Evolutionary conservation across 2,888 invertebrate genomes (phyloP), one percentile per base, ranked within the genome.

Genomic region (Euzophera pinguis): DNA sequence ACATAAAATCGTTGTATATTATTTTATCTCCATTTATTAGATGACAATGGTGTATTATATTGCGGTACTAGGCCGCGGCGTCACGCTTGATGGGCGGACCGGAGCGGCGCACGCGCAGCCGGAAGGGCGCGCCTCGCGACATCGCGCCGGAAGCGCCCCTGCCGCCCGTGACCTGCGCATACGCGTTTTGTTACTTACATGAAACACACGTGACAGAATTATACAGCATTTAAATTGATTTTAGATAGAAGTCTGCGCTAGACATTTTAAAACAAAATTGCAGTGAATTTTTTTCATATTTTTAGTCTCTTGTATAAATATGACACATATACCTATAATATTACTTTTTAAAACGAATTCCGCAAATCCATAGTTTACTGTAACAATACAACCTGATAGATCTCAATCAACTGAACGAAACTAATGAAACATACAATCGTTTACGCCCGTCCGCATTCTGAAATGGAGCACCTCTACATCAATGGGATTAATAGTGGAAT

Each of bases 61-160:
- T 66, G 65, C 57, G 60, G 62, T 64, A 62, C 57, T 69, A 67
- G 70, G 67, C 68, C 66, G 69, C 67, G 71, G 87, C 43, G 43
- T 86, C 84, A 85, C 84, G 88, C 78, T 78, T 71, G 66, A 69
- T 59, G 69, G 64, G 62, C 49, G 52, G 48, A 54, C 53, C 52
- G 56, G 62, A 22, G 51, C 43, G 51, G 43, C 51, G 51, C 66
- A 80, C 80, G 82, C 84, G 69, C 73, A 79, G 71, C 82, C 83
- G 82, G 89, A 88, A 88, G 89, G 89, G 89, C 78, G 89, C 85
- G 87, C 32, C 43, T 80, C 85, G 75, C 74, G 70, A 70, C 75
- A 63, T 62, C 67, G 57, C 71, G 67, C 78, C 85, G 86, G 87
- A 87, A 80, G 61, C 73, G 78, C 75, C 81, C 81, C 73, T 76